Evolutionary conservation across 2,797 vertebrate genomes (phyloP), one percentile per base, ranked within the genome.

Genomic region (Bradypus variegatus): DNA sequence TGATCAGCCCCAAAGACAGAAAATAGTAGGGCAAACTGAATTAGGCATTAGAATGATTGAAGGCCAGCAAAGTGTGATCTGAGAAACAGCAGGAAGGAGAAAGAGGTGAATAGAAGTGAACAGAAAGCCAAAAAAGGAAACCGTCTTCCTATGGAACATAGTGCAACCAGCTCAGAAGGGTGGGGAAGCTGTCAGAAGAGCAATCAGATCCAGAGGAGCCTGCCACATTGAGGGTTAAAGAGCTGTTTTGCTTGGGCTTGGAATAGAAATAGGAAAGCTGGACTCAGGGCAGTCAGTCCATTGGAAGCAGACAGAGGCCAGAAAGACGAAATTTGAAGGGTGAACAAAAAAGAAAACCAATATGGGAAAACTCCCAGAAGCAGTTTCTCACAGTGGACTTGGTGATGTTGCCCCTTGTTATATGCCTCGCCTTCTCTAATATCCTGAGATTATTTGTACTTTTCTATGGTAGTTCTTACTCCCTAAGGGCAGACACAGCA

Each of bases 71-170:
- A 84, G 31, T 77, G 29, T 25, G 21, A 78, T 55, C 7, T 6
- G 36, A 90, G 83, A 91, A 93, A 76, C 0, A 76, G 55, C 86
- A 86, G 67, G 83, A 91, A 91, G 38, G 88, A 93, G 72, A 86
- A 90, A 88, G 79, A 78, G 83, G 67, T 0, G 12, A 91, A 73
- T 29, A 94, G 58, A 87, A 75, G n/a, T 79, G 79, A 93, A 90
- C 29, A 75, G 73, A 88, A 92, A 89, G 69, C 85, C 84, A 88
- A 75, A 60, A 83, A 65, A 85, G 62, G 87, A 77, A 50, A n/a
- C 38, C 10, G 10, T 15, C 9, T 75, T 11, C 75, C 6, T 31
- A 65, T 6, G 19, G 45, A 50, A 76, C 8, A 45, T 27, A 45
- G 25, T 36, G 41, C 8, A 80, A 45, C 72, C 36, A 50, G 73